Conservation (phyloP, 1,140 invertebrate species). For the Drosophila ogumai region DNA sequence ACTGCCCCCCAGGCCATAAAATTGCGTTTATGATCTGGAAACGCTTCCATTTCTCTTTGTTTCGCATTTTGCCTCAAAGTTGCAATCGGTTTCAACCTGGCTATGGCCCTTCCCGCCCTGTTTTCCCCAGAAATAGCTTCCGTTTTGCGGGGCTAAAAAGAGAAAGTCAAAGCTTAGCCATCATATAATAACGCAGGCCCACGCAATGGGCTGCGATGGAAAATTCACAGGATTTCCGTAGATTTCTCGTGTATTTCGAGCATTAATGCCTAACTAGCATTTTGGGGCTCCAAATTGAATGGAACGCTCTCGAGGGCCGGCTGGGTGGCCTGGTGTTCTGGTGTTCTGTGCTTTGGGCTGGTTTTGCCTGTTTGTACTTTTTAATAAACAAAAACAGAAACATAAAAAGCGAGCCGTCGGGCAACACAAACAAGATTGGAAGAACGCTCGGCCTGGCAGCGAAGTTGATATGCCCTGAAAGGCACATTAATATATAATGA, state of each 20-base stretch:
- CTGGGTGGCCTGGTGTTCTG: slow-evolving; percentile 23
- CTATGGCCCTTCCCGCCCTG: slow-evolving; percentile 1
- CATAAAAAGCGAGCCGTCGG: slow-evolving; percentile 27
- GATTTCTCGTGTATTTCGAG: slow-evolving; percentile 65
- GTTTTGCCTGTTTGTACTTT: slow-evolving; percentile 36
- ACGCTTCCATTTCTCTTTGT: slow-evolving; percentile 51
- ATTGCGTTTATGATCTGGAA: slow-evolving; percentile 73
- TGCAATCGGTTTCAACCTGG: slow-evolving; percentile 36
- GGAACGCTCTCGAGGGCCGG: slow-evolving; percentile 16
- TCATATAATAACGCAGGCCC: slow-evolving; percentile 56
- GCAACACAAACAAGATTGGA: slow-evolving; percentile 33
- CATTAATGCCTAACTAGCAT: slow-evolving; percentile 71
- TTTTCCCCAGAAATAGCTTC: slow-evolving; percentile 39
- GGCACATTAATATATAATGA: slow-evolving; percentile 41
- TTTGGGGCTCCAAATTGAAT: slow-evolving; percentile 45
- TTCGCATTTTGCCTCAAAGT: slow-evolving; percentile 36
- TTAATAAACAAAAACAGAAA: slow-evolving; percentile 63
- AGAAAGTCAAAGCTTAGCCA: slow-evolving; percentile 34
- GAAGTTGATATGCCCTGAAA: slow-evolving; percentile 43
- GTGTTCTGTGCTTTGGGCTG: slow-evolving; percentile 10
- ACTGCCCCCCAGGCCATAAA: slow-evolving; percentile 63
- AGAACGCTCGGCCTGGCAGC: slow-evolving; percentile 1
- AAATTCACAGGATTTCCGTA: slow-evolving; percentile 74
- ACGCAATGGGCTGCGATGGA: slow-evolving; percentile 47
- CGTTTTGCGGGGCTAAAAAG: slow-evolving; percentile 33